phyloP scores from a whole-genome alignment of 2,888 invertebrate genomes.

The Cryptus armator region DNA sequence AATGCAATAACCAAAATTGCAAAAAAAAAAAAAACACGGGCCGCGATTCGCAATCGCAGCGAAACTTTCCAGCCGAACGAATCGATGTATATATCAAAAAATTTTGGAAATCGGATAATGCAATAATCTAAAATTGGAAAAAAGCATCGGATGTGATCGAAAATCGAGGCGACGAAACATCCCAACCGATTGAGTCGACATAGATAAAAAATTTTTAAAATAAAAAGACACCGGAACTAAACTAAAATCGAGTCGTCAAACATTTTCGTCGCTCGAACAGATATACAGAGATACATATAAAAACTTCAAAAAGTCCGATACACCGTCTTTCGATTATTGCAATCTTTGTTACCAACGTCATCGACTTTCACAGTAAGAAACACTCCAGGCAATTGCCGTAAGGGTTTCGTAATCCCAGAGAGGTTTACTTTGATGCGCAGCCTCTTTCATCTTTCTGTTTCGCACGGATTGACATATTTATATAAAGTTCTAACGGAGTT shows the following conservation, averaged over 20 bases:
- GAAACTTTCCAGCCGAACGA: no score
- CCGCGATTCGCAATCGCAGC: no score
- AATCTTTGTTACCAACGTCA: background rate
- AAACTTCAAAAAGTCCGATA: background rate
- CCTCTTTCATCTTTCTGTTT: constrained; percentile 51
- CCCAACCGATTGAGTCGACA: no score
- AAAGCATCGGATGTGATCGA: no score
- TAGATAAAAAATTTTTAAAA: background rate
- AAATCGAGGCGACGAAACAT: no score
- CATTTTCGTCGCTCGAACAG: background rate
- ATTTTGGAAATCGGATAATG: no score
- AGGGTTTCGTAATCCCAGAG: constrained; percentile 8
- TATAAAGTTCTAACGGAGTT: constrained; percentile 20
- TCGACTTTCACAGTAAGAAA: constrained; percentile 7
- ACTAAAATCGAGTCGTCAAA: background rate
- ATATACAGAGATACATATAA: background rate
- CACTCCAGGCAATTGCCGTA: constrained; percentile 5
- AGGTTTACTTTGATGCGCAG: constrained; percentile 37
- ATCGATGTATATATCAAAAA: no score
- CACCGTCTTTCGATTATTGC: constrained; percentile 9
- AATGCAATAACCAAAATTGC: background rate
- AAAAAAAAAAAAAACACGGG: background rate
- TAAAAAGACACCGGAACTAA: background rate
- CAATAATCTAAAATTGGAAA: no score
- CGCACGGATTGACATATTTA: constrained; percentile 35